A percentile compares a stretch with the other conserved stretches of the same genome.
These are phyloP conservation scores for Cecropterus lyciades DNA, from an alignment of 1,140 invertebrate species.

Conservation along the genomic window DNA sequence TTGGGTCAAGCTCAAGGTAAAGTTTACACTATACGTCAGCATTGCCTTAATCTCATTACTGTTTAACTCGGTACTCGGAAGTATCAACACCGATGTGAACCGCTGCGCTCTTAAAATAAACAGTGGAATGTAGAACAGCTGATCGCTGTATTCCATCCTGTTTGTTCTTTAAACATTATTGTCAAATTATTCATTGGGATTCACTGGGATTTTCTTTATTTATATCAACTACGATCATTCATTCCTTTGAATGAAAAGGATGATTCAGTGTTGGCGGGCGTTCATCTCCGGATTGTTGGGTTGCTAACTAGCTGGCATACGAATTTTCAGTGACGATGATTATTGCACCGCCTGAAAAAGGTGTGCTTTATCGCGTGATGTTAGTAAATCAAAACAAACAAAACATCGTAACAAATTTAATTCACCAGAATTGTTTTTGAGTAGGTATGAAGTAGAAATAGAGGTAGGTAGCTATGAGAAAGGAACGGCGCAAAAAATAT, in stretches of 20 bases:
- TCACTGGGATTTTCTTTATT: conserved; percentile 16
- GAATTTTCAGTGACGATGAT: conserved; percentile 1
- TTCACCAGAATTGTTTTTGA: too few species aligned
- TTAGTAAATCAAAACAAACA: background rate
- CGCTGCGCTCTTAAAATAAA: background rate
- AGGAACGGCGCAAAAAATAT: too few species aligned
- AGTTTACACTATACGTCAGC: background rate
- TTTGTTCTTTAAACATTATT: conserved; percentile 2
- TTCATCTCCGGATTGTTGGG: conserved; percentile 11
- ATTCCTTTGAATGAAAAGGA: conserved; percentile 65
- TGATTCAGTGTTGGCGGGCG: conserved; percentile 61
- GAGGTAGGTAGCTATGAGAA: too few species aligned
- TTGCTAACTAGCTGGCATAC: conserved; percentile 5
- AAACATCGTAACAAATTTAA: too few species aligned
- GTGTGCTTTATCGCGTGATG: background rate
- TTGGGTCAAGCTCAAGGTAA: conserved; percentile 73
- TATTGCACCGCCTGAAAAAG: background rate
- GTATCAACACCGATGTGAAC: conserved; percentile 1
- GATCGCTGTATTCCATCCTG: background rate
- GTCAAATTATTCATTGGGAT: background rate
- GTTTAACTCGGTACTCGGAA: background rate
- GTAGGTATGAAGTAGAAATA: too few species aligned
- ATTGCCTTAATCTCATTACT: conserved; percentile 11
- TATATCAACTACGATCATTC: conserved; percentile 6
- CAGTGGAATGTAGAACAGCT: background rate